Base-by-base conservation (phyloP, 2,113 vertebrate species). In the Rutilus rutilus region DNA sequence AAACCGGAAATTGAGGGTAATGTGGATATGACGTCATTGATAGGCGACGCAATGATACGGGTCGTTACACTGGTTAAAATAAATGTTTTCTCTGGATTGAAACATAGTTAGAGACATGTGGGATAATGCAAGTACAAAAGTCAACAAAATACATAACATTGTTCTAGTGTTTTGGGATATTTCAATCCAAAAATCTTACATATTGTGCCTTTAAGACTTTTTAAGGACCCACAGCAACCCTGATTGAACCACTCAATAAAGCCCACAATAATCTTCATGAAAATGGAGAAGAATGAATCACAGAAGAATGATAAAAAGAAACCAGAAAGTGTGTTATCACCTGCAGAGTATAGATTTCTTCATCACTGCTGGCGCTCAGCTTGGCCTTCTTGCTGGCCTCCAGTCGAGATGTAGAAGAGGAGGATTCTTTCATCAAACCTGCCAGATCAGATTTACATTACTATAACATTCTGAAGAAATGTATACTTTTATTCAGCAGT, bases 291-390 rank as follows among this genome's bases (percentile, higher is more conserved):
- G 33, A 33, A 33, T 33, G 33, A 33, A 69, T 12, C 9, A 71
- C 21, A 23, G 10, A 25, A 59, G 4, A 5, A 57, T 45, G 30
- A 50, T 30, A 2, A 36, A 19, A 4, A 25, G 2, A 36, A 71
- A 23, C 23, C 10, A 36, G 14, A 67, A 33, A 15, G 64, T 71
- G 4, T 7, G 47, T 42, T 21, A 52, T n/a, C 60, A 92, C 92
- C 88, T 91, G 89, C 74, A 92, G 86, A 3, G 84, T 87, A 86
- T 84, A 92, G 21, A 90, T 64, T 69, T 92, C 92, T 4, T 92
- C 91, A 6, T 92, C 90, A 7, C 74, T 86, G 78, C 78, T 87
- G 69, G 64, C 47, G 27, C 59, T 77, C 30, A 62, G 69, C 59
- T 90, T 90, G 14, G 87, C 78, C 67, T 88, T 91, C 65, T 92